A percentile compares a stretch with the other conserved stretches of the same genome.
Evolutionary conservation across 1,140 invertebrate genomes (phyloP).

Genomic region (Watersipora subatra): DNA sequence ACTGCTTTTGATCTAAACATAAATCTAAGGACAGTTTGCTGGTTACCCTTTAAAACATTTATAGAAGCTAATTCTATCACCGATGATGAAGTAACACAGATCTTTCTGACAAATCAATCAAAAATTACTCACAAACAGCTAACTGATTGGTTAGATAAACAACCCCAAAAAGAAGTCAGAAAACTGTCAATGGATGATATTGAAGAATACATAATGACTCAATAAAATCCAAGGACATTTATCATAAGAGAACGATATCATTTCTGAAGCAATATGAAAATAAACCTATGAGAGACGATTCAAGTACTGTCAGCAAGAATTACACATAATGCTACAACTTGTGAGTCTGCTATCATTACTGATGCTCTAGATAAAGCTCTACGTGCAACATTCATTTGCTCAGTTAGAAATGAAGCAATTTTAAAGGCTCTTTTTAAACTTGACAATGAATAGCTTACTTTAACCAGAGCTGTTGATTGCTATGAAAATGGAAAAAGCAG

Average conservation of each 20-base stretch:
- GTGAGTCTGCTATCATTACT: not conserved
- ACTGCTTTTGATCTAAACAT: too few species aligned
- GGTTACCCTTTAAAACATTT: too few species aligned
- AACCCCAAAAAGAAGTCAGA: too few species aligned
- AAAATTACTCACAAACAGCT: too few species aligned
- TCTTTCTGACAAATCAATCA: too few species aligned
- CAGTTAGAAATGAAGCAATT: conserved; percentile 2
- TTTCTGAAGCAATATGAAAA: conserved; percentile 4
- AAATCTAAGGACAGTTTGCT: too few species aligned
- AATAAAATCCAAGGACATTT: not conserved
- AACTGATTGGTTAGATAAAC: not conserved
- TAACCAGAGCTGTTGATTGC: not conserved
- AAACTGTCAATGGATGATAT: too few species aligned
- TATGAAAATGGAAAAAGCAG: not conserved
- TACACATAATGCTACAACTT: not conserved
- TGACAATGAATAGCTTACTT: conserved; percentile 1
- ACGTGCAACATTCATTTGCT: not conserved
- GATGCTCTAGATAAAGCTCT: conserved; percentile 1
- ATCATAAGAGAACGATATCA: not conserved
- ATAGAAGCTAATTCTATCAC: too few species aligned
- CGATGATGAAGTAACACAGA: too few species aligned
- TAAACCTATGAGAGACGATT: conserved; percentile 1
- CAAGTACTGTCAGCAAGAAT: not conserved
- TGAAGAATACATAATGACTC: too few species aligned
- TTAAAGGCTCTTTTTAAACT: conserved; percentile 5